Conservation (phyloP, 2,888 invertebrate species). For the Pachliopta kotzebuea region DNA sequence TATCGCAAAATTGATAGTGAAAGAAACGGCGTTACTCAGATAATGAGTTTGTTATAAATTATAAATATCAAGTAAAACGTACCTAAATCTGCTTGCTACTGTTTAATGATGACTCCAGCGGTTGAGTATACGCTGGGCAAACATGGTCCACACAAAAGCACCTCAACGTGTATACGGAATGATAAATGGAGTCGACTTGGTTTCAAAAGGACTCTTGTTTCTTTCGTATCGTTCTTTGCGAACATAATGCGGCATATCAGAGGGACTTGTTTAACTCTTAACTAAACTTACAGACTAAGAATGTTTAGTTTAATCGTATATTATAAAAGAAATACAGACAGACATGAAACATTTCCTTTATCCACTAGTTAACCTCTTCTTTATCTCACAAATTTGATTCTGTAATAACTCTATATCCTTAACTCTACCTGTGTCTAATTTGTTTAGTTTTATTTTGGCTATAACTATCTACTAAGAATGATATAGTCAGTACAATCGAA, state of each 20-base stretch:
- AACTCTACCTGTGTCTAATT: too few species aligned
- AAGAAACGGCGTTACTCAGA: too few species aligned
- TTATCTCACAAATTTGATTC: too few species aligned
- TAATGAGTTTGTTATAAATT: too few species aligned
- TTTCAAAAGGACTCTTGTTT: constrained; percentile 24
- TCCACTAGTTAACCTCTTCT: too few species aligned
- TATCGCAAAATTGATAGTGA: too few species aligned
- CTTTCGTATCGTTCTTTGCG: constrained; percentile 19
- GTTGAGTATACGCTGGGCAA: constrained; percentile 16
- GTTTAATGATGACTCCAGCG: constrained; percentile 22
- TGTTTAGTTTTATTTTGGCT: too few species aligned
- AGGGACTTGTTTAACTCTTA: constrained; percentile 5
- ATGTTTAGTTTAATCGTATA: background rate
- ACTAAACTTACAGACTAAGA: background rate
- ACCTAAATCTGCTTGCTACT: constrained; percentile 18
- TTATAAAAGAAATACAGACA: too few species aligned
- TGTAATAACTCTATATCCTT: too few species aligned
- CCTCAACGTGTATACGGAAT: constrained; percentile 27
- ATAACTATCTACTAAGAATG: too few species aligned
- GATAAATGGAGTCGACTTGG: constrained; percentile 27
- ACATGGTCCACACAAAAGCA: constrained; percentile 26
- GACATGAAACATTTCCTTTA: too few species aligned
- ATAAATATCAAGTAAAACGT: background rate
- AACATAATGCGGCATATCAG: constrained; percentile 20
- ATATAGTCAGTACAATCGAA: too few species aligned